phyloP scores from a whole-genome alignment of 2,888 invertebrate species.

The Lordiphosa fenestrarum region DNA sequence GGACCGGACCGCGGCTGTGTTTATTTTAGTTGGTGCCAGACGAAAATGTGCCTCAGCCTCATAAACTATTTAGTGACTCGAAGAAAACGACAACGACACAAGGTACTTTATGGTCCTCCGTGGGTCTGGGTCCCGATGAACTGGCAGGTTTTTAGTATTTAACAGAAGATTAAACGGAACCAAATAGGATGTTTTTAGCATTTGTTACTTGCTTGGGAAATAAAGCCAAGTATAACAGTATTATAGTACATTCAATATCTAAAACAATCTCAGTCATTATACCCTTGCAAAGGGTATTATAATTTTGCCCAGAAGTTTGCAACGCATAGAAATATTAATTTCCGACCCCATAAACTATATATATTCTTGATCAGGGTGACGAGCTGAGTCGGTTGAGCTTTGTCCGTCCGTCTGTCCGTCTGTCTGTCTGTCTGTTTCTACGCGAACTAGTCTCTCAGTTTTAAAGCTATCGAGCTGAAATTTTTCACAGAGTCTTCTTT shows the following conservation, averaged over 20 bases:
- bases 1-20: slow-evolving; percentile 15
- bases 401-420: too few relatives aligned
- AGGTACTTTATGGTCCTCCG: slow-evolving; percentile 18
- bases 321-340: too few relatives aligned
- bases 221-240: slow-evolving; percentile 19
- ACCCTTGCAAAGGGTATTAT: too few relatives aligned
- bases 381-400: too few relatives aligned
- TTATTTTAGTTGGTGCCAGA: slow-evolving; percentile 43
- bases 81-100: slow-evolving; percentile 29
- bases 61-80: slow-evolving; percentile 44
- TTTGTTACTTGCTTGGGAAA: slow-evolving; percentile 4
- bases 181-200: neutral
- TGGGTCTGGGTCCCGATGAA: slow-evolving; percentile 8
- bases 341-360: too few relatives aligned
- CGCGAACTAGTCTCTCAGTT: too few relatives aligned
- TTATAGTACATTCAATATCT: slow-evolving; percentile 18
- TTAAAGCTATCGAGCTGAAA: too few relatives aligned
- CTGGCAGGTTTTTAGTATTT: slow-evolving; percentile 9
- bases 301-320: too few relatives aligned
- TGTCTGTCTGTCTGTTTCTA: too few relatives aligned
- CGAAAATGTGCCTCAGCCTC: slow-evolving; percentile 30
- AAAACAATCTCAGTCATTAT: too few relatives aligned
- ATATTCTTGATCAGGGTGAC: too few relatives aligned
- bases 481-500: too few relatives aligned
- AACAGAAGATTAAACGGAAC: slow-evolving; percentile 11